Percentiles rank a stretch among this genome's conserved stretches.
phyloP scores from a whole-genome alignment of 2,888 invertebrate genomes.

The Heliconius erato region DNA sequence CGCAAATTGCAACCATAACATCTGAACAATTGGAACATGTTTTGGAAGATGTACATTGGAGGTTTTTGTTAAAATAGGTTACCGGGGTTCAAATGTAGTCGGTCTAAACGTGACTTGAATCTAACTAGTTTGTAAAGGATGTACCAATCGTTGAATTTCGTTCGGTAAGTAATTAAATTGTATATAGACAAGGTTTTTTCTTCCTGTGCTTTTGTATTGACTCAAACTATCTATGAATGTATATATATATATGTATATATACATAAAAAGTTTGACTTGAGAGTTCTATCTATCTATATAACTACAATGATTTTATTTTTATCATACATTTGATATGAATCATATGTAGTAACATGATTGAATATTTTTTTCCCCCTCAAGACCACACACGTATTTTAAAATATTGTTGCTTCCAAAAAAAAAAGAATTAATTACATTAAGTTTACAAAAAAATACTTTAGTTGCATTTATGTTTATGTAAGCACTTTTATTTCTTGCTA shows the following conservation, averaged over 20 bases:
- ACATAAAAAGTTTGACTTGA: too few species aligned
- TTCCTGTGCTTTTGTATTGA: not conserved
- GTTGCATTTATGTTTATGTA: not conserved
- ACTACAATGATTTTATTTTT: not conserved
- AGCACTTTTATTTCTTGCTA: not conserved
- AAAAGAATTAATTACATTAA: too few species aligned
- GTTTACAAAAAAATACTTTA: not conserved
- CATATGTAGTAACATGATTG: too few species aligned
- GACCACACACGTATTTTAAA: too few species aligned
- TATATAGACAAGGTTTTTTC: not conserved
- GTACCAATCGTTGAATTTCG: constrained; percentile 22
- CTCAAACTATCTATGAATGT: not conserved
- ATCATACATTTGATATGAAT: too few species aligned
- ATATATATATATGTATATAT: not conserved
- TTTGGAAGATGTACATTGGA: not conserved
- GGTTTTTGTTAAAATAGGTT: constrained; percentile 22
- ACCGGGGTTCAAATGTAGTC: constrained; percentile 25
- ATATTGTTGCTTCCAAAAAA: too few species aligned
- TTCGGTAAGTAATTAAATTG: not conserved
- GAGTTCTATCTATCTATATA: not conserved
- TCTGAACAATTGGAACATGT: not conserved
- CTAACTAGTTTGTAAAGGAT: not conserved
- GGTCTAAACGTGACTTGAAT: constrained; percentile 41
- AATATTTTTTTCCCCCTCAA: too few species aligned
- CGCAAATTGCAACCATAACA: constrained; percentile 11